Evolutionary conservation across 2,113 vertebrate species (phyloP), one percentile per base, ranked within the genome.

Genomic region (Varanus komodoensis): DNA sequence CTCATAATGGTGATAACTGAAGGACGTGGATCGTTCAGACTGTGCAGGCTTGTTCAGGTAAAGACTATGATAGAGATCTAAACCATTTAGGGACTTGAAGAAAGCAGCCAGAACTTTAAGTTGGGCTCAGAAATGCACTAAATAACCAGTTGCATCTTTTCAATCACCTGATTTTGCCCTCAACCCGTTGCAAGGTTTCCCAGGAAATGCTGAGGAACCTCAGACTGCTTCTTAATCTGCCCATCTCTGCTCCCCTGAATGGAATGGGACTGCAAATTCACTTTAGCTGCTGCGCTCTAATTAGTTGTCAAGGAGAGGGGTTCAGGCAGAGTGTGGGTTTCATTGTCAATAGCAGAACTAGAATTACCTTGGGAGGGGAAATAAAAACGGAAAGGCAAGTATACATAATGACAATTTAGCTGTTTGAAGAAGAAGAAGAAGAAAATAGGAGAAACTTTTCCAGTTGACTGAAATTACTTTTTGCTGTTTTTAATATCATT

Each of bases 401-500:
- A 21, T 38, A 29, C 52, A 48, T 14, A 23, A 52, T 54, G 74
- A 44, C 50, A 17, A 82, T 80, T 61, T 79, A 48, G 50, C 61
- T 2, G 44, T 84, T 54, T 87, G 50, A 87, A 5, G 2, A 77
- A 4, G 3, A 75, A 74, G 29, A n/a, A 64, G 38, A 44, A 44
- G 38, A 6, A 89, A 89, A 68, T 92, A 1, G 83, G 52, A 61
- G 71, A 27, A 90, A 14, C 0, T 68, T 78, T 68, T 12, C 34
- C 34, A 89, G n/a, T 71, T 79, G 64, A 38, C 48, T 54, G 25
- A 73, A 79, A 52, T 85, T 8, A 57, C 32, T 79, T 44, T 80
- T 89, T 69, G 82, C n/a, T 89, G 64, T 44, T 89, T 89, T 57
- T 79, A 68, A 68, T 14, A 79, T 69, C 38, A 89, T 21, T 48